Percentiles rank a stretch among this genome's conserved stretches.
Evolutionary conservation across 2,888 invertebrate genomes (phyloP).

Genomic region (Lithosia quadra): DNA sequence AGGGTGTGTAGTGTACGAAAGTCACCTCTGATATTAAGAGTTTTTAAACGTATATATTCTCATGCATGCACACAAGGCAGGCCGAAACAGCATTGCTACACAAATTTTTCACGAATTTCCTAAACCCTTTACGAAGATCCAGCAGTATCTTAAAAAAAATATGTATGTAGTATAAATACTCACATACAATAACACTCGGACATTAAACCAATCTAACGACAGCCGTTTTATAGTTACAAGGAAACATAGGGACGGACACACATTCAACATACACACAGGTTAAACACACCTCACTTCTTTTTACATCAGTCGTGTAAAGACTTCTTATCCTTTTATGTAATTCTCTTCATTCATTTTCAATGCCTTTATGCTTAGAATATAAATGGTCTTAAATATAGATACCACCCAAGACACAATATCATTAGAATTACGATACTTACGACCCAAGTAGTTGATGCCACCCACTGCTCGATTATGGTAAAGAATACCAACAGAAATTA

Average conservation of each 20-base stretch:
- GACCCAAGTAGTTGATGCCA: slow-evolving; percentile 40
- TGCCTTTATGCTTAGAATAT: slow-evolving; percentile 18
- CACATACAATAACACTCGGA: too few relatives aligned
- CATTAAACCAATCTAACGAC: too few relatives aligned
- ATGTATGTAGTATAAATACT: too few relatives aligned
- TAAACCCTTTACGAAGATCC: too few relatives aligned
- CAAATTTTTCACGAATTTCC: too few relatives aligned
- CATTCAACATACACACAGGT: too few relatives aligned
- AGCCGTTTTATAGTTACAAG: too few relatives aligned
- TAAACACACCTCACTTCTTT: too few relatives aligned
- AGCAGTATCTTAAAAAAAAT: too few relatives aligned
- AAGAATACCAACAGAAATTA: not conserved
- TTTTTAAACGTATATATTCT: not conserved
- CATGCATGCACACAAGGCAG: not conserved
- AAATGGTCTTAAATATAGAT: slow-evolving; percentile 10
- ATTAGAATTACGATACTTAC: slow-evolving; percentile 33
- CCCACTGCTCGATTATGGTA: slow-evolving; percentile 33
- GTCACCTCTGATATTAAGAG: not conserved
- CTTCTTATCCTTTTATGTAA: not conserved
- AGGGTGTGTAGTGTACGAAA: not conserved
- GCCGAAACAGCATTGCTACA: too few relatives aligned
- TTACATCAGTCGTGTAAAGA: too few relatives aligned
- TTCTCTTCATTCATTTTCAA: not conserved
- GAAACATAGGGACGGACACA: too few relatives aligned
- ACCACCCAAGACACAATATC: slow-evolving; percentile 37